Evolutionary conservation across 2,888 invertebrate genomes (phyloP), one percentile per base, ranked within the genome.

Genomic region (Oscheius sp.): DNA sequence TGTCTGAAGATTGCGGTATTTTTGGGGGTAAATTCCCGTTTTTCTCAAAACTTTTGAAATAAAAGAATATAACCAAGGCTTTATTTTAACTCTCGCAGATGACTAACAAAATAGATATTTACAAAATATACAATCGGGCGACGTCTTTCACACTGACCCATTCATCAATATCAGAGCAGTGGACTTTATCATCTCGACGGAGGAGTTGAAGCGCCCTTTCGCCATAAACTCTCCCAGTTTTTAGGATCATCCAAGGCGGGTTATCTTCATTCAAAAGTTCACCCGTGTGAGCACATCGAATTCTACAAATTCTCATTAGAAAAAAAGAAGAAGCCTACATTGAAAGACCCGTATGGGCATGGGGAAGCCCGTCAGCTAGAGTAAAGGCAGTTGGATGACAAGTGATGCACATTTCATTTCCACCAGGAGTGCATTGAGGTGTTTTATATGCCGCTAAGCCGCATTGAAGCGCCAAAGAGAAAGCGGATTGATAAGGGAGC

Each of bases 61-160:
- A 17, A n/a, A 53, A 53, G 53, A 53, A 53, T 53, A 17, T 31
- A 5, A 5, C 31, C 53, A 6, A 53, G 17, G 31, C 5, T 31
- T 10, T 10, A 5, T 10, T 4, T 29, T 23, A 4, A 53, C 31
- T 3, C 17, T 5, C 17, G 3, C 5, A 27, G 12, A 53, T 12
- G 8, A 8, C 4, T 12, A 29, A 25, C 31, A 33, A 50, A n/a
- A 15, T 52, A 1, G 2, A 20, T 6, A 15, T 29, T 91, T 91
- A 97, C 96, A 97, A 96, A 65, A 98, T 95, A 87, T 92, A 98
- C 55, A 97, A 96, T 89, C 96, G 96, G 87, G 96, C 95, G 53
- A 93, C 92, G 87, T 95, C 94, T 82, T 93, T 93, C 88, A 93
- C 91, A 74, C 92, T 91, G 89, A 92, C 97, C 78, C 92, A 91